phyloP scores from a whole-genome alignment of 2,888 invertebrate genomes.

The Trachelus iudaicus region DNA sequence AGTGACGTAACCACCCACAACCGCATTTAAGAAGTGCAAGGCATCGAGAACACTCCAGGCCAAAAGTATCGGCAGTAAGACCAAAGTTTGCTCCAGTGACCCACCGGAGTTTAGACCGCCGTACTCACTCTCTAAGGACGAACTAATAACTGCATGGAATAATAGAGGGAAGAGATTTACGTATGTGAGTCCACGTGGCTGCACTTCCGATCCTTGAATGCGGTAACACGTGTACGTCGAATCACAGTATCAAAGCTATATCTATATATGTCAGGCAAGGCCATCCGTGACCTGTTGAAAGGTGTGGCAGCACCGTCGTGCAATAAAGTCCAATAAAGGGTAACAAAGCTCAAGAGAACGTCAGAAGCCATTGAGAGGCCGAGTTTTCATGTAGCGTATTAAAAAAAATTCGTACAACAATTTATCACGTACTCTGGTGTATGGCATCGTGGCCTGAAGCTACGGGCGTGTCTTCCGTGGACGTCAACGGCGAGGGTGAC shows the following conservation, averaged over 20 bases:
- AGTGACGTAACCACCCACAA: neutral
- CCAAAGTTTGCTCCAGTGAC: neutral
- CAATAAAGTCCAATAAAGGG: neutral
- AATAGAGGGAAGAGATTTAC: neutral
- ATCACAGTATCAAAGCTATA: neutral
- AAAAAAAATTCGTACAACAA: neutral
- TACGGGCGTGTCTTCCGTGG: neutral
- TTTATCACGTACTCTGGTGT: conserved; percentile 7
- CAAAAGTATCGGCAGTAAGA: neutral
- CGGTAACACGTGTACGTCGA: neutral
- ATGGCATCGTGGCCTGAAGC: conserved; percentile 6
- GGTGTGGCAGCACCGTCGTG: neutral
- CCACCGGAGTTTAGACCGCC: neutral
- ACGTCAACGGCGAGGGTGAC: neutral
- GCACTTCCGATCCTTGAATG: neutral
- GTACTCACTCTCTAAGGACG: neutral
- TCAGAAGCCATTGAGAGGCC: neutral
- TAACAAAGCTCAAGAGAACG: neutral
- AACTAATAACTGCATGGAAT: neutral
- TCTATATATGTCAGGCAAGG: neutral
- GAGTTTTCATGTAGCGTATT: neutral
- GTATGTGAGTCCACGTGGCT: neutral
- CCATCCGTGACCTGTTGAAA: neutral
- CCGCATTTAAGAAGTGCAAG: neutral
- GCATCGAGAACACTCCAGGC: neutral